Base-by-base conservation (phyloP, 2,113 vertebrate genomes). In the Maccullochella peelii region DNA sequence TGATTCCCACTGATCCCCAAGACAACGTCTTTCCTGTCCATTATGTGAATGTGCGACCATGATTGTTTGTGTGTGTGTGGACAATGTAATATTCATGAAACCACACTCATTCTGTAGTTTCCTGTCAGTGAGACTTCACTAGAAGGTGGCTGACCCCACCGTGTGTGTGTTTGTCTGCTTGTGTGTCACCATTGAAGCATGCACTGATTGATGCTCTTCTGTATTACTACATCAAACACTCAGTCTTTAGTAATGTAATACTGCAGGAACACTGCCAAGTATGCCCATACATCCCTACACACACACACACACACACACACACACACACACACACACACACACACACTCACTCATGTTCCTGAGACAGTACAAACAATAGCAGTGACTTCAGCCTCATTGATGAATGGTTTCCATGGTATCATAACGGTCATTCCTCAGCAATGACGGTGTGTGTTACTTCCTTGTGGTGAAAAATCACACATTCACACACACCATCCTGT, bases 321-420 rank as follows among this genome's bases (percentile, higher is more conserved):
- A n/a, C 38, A 42, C 44, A 68, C 42, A 65, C 50, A 63, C 10
- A 47, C 63, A 50, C 69, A 69, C 33, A 33, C 33, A 33, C 33
- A 33, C 33, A 33, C 33, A 33, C 33, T 4, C 66, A 50, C 25
- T 11, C 36, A 65, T 0, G 12, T 52, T 57, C 6, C 70, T 63
- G 8, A 69, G 16, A 27, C 9, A 25, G 33, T 42, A 36, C 69
- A 78, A 89, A 93, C 89, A 93, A 90, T 91, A 57, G 83, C 23
- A 50, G 54, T 91, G 88, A 92, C 77, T 79, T 91, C 86, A 90
- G 27, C 63, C 18, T 82, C 62, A 82, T 23, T 83, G 80, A 87
- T 59, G 18, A 2, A 70, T 54, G 23, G 63, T 84, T 86, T 86
- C 25, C 77, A 77, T 62, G 38, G 58, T 18, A 44, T 70, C 47